These are phyloP conservation scores for Drosophila ohnishii DNA, from an alignment of 1,140 invertebrate genomes.

Conservation along the genomic window DNA sequence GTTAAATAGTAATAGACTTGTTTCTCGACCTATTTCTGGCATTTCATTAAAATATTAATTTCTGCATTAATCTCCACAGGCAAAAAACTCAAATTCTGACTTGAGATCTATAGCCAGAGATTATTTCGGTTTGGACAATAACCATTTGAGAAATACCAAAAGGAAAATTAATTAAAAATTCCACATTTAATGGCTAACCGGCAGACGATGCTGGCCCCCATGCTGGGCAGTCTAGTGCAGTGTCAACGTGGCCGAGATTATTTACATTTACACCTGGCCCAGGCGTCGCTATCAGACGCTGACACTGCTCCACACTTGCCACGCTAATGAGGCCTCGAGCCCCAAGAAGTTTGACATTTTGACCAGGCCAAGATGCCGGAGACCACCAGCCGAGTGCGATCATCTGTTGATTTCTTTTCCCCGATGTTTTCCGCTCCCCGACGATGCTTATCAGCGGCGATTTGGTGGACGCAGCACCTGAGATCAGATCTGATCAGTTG, in stretches of 20 bases:
- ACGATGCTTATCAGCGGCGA: constrained; percentile 38
- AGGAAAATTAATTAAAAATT: constrained; percentile 66
- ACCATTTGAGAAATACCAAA: constrained; percentile 14
- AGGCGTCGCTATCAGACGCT: constrained; percentile 32
- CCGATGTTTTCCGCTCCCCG: constrained; percentile 20
- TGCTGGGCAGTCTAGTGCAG: constrained; percentile 56
- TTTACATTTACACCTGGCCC: constrained; percentile 76
- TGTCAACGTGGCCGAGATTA: constrained; percentile 70
- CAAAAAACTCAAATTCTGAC: constrained; percentile 1
- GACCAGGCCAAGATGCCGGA: constrained; percentile 29
- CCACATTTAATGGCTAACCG: constrained; percentile 41
- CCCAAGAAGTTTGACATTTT: constrained; percentile 64
- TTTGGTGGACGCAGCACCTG: constrained; percentile 11
- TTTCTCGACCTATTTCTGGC: neutral
- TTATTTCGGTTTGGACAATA: constrained; percentile 14
- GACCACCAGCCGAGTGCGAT: constrained; percentile 69
- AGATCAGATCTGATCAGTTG: constrained; percentile 42
- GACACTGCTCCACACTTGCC: constrained; percentile 46
- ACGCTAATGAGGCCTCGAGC: constrained; percentile 68
- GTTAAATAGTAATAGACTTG: no score
- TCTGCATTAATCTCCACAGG: neutral
- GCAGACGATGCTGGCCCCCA: constrained; percentile 43
- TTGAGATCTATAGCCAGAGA: constrained; percentile 14
- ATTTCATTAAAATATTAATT: neutral
- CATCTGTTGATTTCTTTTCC: constrained; percentile 64